A percentile compares a stretch with the other conserved stretches of the same genome.
Evolutionary conservation across 2,113 vertebrate genomes (phyloP).

Genomic region (Vulpes lagopus): DNA sequence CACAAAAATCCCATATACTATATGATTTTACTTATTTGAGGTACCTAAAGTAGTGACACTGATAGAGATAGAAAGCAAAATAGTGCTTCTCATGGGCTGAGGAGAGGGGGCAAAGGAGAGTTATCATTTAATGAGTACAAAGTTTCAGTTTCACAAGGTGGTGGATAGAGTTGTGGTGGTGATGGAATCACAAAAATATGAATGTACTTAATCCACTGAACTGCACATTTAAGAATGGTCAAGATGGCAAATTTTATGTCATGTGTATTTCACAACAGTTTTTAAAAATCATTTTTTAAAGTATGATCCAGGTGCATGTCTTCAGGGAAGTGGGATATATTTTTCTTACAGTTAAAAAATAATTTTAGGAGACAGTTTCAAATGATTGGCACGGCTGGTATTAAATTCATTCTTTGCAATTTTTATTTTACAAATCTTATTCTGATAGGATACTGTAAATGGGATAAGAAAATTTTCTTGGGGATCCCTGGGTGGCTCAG

Average conservation of each 20-base stretch:
- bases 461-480: neutral
- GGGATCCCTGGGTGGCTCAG: too few species aligned
- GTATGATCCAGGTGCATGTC: conserved; percentile 51
- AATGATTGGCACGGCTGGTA: neutral
- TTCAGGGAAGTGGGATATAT: conserved; percentile 2
- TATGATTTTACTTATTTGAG: neutral
- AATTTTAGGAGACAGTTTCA: conserved; percentile 37
- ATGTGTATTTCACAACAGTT: neutral
- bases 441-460: neutral
- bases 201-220: neutral
- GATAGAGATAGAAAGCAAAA: neutral
- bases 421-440: neutral
- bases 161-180: neutral
- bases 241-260: neutral
- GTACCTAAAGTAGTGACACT: neutral
- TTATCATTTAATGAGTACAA: neutral
- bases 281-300: conserved; percentile 70
- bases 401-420: neutral
- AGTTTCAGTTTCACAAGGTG: neutral
- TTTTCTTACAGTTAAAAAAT: neutral
- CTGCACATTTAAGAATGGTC: neutral
- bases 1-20: neutral
- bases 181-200: neutral
- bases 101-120: neutral
- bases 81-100: too few species aligned